phyloP scores from a whole-genome alignment of 2,797 vertebrate species.

The Pangasius krempfi region DNA sequence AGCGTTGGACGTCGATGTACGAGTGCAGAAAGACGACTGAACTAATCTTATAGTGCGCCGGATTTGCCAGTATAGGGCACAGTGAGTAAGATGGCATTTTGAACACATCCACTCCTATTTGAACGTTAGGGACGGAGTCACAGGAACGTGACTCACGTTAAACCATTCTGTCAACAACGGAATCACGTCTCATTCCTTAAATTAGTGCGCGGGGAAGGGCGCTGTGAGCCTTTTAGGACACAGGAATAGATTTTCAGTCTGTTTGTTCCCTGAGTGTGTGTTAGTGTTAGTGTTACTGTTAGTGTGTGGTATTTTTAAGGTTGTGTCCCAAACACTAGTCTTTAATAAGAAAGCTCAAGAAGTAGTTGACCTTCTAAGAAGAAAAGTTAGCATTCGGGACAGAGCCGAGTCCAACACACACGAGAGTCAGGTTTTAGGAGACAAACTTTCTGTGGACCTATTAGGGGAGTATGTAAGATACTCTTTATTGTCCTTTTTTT shows the following conservation, averaged over 20 bases:
- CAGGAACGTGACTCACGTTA: not conserved
- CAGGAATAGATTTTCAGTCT: not conserved
- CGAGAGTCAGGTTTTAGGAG: not conserved
- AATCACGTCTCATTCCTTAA: not conserved
- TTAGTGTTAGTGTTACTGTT: too few relatives aligned
- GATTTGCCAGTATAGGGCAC: not conserved
- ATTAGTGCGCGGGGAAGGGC: not conserved
- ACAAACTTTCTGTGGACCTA: not conserved
- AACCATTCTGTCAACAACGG: not conserved
- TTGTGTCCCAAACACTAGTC: not conserved
- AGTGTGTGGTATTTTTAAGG: not conserved
- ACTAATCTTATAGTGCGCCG: not conserved
- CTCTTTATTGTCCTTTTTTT: not conserved
- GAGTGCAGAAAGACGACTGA: not conserved
- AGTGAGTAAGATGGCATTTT: not conserved
- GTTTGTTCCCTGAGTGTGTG: not conserved
- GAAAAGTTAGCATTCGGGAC: not conserved
- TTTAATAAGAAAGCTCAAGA: not conserved
- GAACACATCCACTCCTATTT: not conserved
- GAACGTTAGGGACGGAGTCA: not conserved
- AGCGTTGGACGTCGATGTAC: not conserved
- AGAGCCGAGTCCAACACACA: not conserved
- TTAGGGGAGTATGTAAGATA: not conserved
- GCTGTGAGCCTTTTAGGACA: not conserved
- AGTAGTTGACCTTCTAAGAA: not conserved